A percentile compares a stretch with the other conserved stretches of the same genome.
These are phyloP conservation scores for Craseonycteris thonglongyai DNA, from an alignment of 2,113 vertebrate genomes.

Conservation along the genomic window DNA sequence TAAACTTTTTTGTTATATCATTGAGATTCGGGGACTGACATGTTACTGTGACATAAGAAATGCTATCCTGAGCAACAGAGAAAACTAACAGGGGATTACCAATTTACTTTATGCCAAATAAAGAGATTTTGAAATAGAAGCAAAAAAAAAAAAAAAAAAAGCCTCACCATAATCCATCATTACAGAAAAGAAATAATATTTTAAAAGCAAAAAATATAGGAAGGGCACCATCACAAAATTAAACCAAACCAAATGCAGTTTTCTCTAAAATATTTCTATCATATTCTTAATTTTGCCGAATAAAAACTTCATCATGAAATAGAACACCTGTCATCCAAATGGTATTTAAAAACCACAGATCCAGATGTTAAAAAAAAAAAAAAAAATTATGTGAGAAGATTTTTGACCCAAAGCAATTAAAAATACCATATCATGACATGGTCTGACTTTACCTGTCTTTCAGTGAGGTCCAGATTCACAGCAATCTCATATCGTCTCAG, in stretches of 20 bases:
- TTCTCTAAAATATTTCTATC: not conserved
- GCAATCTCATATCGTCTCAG: constrained; percentile 98
- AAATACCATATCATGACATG: not conserved
- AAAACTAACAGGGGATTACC: not conserved
- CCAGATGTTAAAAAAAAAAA: not conserved
- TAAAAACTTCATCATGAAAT: not conserved
- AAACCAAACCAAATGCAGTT: not conserved
- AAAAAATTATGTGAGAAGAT: not conserved
- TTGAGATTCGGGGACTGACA: not conserved
- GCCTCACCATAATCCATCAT: not conserved
- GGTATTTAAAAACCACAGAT: not conserved
- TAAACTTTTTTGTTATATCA: not conserved
- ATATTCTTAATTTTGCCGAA: not conserved
- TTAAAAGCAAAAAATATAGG: not conserved
- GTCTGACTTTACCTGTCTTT: constrained; percentile 91
- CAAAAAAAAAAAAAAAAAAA: not conserved
- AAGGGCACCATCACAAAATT: not conserved
- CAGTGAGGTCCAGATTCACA: constrained; percentile 97
- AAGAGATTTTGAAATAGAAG: not conserved
- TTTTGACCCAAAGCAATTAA: not conserved
- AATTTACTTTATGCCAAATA: not conserved
- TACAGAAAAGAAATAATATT: not conserved
- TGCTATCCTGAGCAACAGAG: not conserved
- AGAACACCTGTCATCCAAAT: not conserved
- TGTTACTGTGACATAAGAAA: not conserved